Evolutionary conservation across 2,113 vertebrate species (phyloP).

Genomic region (Oncorhynchus masou): DNA sequence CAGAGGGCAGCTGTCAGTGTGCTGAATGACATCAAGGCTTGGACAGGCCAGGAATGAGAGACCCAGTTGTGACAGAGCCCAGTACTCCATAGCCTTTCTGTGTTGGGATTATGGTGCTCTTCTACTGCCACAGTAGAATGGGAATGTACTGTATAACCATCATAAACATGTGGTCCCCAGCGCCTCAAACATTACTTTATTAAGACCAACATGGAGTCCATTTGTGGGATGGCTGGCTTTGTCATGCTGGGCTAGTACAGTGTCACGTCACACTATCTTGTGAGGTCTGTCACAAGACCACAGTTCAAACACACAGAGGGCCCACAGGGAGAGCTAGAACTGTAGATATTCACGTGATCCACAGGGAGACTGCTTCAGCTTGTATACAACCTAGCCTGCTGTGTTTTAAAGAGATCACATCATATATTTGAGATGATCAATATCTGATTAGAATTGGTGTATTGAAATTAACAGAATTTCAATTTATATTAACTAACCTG

Average conservation of each 20-base stretch:
- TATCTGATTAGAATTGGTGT: background rate
- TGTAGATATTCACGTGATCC: background rate
- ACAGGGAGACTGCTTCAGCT: background rate
- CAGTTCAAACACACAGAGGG: background rate
- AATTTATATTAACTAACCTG: background rate
- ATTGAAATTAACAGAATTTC: background rate
- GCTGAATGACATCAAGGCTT: conserved; percentile 23
- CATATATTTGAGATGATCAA: background rate
- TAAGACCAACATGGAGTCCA: background rate
- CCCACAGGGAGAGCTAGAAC: background rate
- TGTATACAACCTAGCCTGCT: background rate
- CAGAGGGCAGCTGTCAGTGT: conserved; percentile 49
- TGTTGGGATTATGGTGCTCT: background rate
- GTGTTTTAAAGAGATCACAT: background rate
- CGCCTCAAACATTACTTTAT: background rate
- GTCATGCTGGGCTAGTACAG: background rate
- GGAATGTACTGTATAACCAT: background rate
- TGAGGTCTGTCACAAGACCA: background rate
- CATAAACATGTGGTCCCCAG: background rate
- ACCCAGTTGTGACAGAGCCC: background rate
- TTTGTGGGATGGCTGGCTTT: background rate
- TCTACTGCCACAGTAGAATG: background rate
- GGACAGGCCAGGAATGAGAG: background rate
- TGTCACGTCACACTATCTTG: background rate
- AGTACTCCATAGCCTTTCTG: background rate